Evolutionary conservation across 2,113 vertebrate species (phyloP).

Genomic region (Varanus komodoensis): DNA sequence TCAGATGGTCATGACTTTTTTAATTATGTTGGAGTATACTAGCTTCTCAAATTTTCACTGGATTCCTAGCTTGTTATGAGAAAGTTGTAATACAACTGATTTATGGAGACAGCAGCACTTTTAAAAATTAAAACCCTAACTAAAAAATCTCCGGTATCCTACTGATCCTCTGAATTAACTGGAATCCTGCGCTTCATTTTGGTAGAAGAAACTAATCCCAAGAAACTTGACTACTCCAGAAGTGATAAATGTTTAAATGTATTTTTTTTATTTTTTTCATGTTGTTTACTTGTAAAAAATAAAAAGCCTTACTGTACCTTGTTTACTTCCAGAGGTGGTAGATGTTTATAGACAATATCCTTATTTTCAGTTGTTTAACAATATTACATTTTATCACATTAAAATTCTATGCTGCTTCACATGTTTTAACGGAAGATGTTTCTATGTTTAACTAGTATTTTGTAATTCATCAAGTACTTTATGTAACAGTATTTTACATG

Average conservation of each 20-base stretch:
- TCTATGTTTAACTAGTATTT: slow-evolving; percentile 64
- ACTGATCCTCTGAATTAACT: slow-evolving; percentile 7
- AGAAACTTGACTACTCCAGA: slow-evolving; percentile 56
- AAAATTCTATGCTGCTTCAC: slow-evolving; percentile 72
- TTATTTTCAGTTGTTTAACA: slow-evolving; percentile 65
- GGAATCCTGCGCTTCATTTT: neutral
- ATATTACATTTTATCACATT: slow-evolving; percentile 69
- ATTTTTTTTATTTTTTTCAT: slow-evolving; percentile 71
- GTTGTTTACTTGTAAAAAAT: slow-evolving; percentile 74
- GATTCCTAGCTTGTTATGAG: slow-evolving; percentile 46
- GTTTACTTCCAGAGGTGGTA: slow-evolving; percentile 62
- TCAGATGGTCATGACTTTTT: neutral
- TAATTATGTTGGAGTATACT: slow-evolving; percentile 24
- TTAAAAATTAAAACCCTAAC: neutral
- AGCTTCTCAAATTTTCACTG: slow-evolving; percentile 47
- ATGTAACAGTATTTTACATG: slow-evolving; percentile 71
- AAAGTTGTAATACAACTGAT: slow-evolving; percentile 21
- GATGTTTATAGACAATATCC: slow-evolving; percentile 63
- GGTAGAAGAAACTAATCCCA: neutral
- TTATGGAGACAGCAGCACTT: neutral
- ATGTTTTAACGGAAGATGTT: slow-evolving; percentile 74
- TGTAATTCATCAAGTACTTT: slow-evolving; percentile 65
- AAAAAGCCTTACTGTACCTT: slow-evolving; percentile 72
- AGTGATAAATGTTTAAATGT: slow-evolving; percentile 59
- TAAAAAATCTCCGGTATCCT: slow-evolving; percentile 32